These are phyloP conservation scores for Brachionus plicatilis DNA, from an alignment of 1,140 invertebrate genomes.

Conservation along the genomic window DNA sequence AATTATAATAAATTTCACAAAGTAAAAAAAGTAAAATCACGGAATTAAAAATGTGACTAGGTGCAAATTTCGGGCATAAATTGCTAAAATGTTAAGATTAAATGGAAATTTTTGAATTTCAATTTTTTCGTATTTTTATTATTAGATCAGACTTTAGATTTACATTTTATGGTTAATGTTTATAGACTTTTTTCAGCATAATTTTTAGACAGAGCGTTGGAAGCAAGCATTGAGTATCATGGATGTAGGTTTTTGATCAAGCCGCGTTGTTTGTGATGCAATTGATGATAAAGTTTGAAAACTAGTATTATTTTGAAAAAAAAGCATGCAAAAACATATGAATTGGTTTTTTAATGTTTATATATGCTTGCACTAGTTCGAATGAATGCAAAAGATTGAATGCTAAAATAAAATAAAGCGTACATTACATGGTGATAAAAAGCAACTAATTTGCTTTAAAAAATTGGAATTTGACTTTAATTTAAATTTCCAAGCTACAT, in stretches of 20 bases:
- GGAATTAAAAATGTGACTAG: background rate
- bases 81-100: background rate
- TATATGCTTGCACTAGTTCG: background rate
- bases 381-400: conserved; percentile 19
- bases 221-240: background rate
- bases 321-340: conserved; percentile 6
- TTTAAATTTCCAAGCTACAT: background rate
- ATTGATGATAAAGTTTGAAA: background rate
- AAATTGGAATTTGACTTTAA: conserved; percentile 35
- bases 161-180: background rate
- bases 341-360: background rate
- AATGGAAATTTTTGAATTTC: background rate
- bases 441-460: background rate
- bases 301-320: background rate
- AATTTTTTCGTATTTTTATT: background rate
- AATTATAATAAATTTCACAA: background rate
- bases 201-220: background rate
- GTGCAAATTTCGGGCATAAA: background rate
- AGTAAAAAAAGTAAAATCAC: background rate
- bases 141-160: background rate
- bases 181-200: conserved; percentile 2
- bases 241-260: background rate
- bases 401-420: conserved; percentile 9
- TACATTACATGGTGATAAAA: background rate
- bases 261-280: background rate